Evolutionary conservation across 2,797 vertebrate genomes (phyloP).

Genomic region (Enteromius viviparus): DNA sequence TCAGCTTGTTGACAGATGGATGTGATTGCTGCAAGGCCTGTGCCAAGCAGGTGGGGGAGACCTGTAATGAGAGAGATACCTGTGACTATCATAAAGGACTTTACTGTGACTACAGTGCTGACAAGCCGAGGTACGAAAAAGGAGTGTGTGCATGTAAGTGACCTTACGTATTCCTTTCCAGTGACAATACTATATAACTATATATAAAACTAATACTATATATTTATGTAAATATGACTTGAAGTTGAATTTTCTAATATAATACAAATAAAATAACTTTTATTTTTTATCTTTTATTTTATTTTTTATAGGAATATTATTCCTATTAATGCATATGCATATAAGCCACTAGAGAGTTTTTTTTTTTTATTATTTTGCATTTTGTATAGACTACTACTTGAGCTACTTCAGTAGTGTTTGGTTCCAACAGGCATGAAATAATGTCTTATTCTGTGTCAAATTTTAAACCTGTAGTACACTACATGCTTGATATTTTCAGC

Average conservation of each 20-base stretch:
- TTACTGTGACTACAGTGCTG: slow-evolving; percentile 98
- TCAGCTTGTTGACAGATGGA: slow-evolving; percentile 92
- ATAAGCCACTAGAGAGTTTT: not conserved
- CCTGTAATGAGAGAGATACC: slow-evolving; percentile 88
- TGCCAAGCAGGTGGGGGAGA: slow-evolving; percentile 88
- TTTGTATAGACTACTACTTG: not conserved
- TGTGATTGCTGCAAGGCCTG: slow-evolving; percentile 94
- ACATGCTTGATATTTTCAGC: too few relatives aligned
- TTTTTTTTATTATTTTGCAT: not conserved
- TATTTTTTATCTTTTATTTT: too few relatives aligned
- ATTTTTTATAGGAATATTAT: not conserved
- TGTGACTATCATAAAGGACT: slow-evolving; percentile 95
- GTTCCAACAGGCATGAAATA: not conserved
- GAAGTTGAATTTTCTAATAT: not conserved
- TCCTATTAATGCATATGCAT: not conserved
- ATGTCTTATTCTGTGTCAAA: not conserved
- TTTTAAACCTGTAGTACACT: not conserved
- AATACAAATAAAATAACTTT: not conserved
- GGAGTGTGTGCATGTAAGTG: slow-evolving; percentile 99
- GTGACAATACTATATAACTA: not conserved
- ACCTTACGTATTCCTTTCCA: slow-evolving; percentile 50
- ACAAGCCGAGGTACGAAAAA: slow-evolving; percentile 99
- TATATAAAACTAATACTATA: not conserved
- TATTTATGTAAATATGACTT: not conserved
- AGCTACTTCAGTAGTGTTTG: not conserved